Conservation (phyloP, 2,113 vertebrate species). For the Oreochromis spilurus region DNA sequence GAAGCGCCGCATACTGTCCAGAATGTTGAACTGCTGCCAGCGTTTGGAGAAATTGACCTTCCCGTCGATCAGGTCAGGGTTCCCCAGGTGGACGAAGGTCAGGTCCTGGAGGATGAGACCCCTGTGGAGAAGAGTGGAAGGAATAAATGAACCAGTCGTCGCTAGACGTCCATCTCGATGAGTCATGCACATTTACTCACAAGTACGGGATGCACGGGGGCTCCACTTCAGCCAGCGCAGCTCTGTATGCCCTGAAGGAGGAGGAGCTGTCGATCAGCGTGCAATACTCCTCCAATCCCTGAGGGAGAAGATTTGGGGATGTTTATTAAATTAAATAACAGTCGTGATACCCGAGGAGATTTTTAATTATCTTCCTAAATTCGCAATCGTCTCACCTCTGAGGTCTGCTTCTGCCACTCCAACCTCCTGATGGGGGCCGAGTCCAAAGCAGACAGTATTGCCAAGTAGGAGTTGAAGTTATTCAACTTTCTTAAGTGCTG, state of each 20-base stretch:
- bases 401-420: slow-evolving; percentile 99
- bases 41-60: slow-evolving; percentile 99
- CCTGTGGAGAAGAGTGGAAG: slow-evolving; percentile 60
- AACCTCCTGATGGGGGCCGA: slow-evolving; percentile 94
- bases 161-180: neutral
- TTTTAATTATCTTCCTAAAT: neutral
- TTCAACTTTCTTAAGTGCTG: slow-evolving; percentile 98
- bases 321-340: neutral
- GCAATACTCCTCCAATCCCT: slow-evolving; percentile 97
- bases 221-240: slow-evolving; percentile 93
- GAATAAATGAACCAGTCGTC: neutral
- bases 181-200: slow-evolving; percentile 72
- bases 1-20: slow-evolving; percentile 98
- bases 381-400: slow-evolving; percentile 77
- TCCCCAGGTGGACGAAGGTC: slow-evolving; percentile 97
- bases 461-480: slow-evolving; percentile 99
- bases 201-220: slow-evolving; percentile 96
- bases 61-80: slow-evolving; percentile 92
- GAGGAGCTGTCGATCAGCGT: slow-evolving; percentile 97
- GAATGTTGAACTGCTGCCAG: slow-evolving; percentile 99
- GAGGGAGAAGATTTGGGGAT: neutral
- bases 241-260: slow-evolving; percentile 94
- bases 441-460: slow-evolving; percentile 95
- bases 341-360: neutral
- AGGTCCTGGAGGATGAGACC: slow-evolving; percentile 96